Base-by-base conservation (phyloP, 2,888 invertebrate genomes). In the Rhabditoides inermis region DNA sequence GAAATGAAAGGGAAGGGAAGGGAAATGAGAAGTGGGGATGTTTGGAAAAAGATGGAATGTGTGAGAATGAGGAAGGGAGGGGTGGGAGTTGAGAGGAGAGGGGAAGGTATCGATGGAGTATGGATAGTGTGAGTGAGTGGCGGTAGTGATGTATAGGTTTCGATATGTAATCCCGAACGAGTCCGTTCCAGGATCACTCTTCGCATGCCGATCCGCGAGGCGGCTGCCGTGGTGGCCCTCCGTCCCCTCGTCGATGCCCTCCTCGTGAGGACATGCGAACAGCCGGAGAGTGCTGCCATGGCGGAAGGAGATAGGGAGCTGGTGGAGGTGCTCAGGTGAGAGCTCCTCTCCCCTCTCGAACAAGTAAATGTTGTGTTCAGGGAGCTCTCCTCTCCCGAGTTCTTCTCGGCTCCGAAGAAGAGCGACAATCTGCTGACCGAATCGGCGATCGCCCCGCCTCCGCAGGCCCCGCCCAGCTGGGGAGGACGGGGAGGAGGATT, bases 201-300 rank as follows among this genome's bases (percentile, higher is more conserved):
- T 55, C 84, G 86, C 15, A 90, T 94, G 85, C 82, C 86, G 51
- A 84, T 87, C 0, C 77, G 81, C 35, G 77, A 84, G 7, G 95
- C 94, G 0, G 86, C 90, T 0, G 82, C 85, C 32, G 83, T 95
- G 49, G 84, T 88, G 0, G 87, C 90, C 1, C 80, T 98, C 5
- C 83, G 92, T 28, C 91, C 92, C 0, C 88, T 88, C 2, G 76
- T 95, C 5, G 94, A 95, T 79, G 83, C 84, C 60, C 81, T 94
- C 2, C 85, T 94, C 3, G 84, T 88, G 7, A 80, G 85, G 52
- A 86, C 87, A 0, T 85, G 90, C 2, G 82, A 84, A 49, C 83
- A 87, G 53, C 92, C 94, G 0, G 87, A 88, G 72, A 26, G 25
- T 10, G 44, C 22, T n/a, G 25, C 23, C 10, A 25, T 23, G 44